A percentile compares a stretch with the other conserved stretches of the same genome.
phyloP scores from a whole-genome alignment of 2,113 vertebrate species.

The Trinectes maculatus region DNA sequence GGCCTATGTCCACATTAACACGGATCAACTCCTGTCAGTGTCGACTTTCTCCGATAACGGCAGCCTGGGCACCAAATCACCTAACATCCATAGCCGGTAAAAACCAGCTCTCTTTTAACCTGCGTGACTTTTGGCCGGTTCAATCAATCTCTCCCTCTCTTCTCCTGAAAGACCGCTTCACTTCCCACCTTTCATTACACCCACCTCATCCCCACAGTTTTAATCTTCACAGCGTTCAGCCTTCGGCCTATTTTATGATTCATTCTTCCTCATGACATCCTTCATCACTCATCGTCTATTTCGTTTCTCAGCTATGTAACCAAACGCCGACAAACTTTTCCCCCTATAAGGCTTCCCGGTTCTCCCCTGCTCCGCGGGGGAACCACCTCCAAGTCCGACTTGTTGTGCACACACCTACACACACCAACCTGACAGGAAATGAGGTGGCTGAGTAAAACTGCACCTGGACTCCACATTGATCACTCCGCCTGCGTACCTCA shows the following conservation, averaged over 20 bases:
- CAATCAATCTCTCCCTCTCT: conserved; percentile 49
- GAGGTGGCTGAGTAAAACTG: conserved; percentile 71
- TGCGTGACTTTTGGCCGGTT: conserved; percentile 43
- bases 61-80: conserved; percentile 52
- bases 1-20: conserved; percentile 68
- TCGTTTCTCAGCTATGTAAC: conserved; percentile 31
- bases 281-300: conserved; percentile 6
- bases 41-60: conserved; percentile 59
- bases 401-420: conserved; percentile 37
- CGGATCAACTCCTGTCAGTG: conserved; percentile 65
- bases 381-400: conserved; percentile 39
- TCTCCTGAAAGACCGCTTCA: conserved; percentile 24
- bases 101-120: conserved; percentile 35
- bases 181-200: conserved; percentile 23
- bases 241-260: conserved; percentile 24
- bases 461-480: conserved; percentile 74
- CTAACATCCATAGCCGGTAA: conserved; percentile 52
- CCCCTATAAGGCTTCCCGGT: conserved; percentile 24
- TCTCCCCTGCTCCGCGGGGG: conserved; percentile 27
- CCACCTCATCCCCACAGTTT: background rate
- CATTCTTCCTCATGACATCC: conserved; percentile 28
- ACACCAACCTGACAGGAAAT: conserved; percentile 60
- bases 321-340: conserved; percentile 43
- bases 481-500: conserved; percentile 59
- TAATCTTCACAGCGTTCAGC: background rate